Conservation (phyloP, 1,140 invertebrate species). For the Diachasmimorpha longicaudata region DNA sequence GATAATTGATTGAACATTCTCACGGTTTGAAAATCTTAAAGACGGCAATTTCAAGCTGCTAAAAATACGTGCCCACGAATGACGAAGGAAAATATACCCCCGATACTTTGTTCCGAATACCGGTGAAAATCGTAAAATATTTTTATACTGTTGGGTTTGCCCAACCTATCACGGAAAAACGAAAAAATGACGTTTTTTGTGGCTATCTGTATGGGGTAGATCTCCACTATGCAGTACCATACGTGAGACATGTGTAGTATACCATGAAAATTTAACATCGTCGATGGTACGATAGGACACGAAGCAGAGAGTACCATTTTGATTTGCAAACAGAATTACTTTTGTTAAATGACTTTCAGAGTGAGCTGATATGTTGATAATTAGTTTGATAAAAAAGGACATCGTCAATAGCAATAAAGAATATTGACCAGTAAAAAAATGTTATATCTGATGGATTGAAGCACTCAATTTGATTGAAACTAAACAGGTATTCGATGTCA, state of each 20-base stretch:
- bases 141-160: not conserved
- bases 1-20: not conserved
- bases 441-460: not conserved
- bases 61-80: not conserved
- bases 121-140: not conserved
- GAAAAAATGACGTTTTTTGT: not conserved
- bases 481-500: not conserved
- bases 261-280: slow-evolving; percentile 1
- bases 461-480: not conserved
- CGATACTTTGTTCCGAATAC: not conserved
- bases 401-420: not conserved
- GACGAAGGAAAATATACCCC: not conserved
- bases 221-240: not conserved
- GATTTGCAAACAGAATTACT: not conserved
- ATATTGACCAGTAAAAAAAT: not conserved
- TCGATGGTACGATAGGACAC: slow-evolving; percentile 16
- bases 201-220: not conserved
- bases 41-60: too few relatives aligned
- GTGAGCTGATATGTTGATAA: not conserved
- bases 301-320: slow-evolving; percentile 9
- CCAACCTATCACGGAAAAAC: not conserved
- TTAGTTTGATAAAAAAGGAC: not conserved
- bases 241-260: not conserved
- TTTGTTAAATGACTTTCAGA: not conserved
- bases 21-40: too few relatives aligned